A percentile compares a stretch with the other conserved stretches of the same genome.
Evolutionary conservation across 2,888 invertebrate species (phyloP).

Genomic region (Glomeris marginata): DNA sequence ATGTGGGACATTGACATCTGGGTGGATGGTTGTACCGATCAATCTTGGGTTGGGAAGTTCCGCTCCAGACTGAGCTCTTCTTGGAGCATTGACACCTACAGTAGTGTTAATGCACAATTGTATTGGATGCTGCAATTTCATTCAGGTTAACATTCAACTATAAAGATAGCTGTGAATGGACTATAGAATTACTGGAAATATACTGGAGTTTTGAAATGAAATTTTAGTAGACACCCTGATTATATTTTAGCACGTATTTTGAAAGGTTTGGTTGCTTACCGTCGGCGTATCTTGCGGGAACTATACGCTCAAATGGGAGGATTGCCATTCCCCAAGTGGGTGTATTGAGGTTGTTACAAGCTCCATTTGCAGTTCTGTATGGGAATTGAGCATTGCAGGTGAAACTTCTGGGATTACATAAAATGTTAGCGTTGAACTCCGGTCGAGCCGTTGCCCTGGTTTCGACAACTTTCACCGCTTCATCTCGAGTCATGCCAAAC

Average conservation of each 20-base stretch:
- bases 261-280: too few species aligned
- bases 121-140: background rate
- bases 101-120: background rate
- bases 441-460: background rate
- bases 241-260: slow-evolving; percentile 1
- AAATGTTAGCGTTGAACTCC: slow-evolving; percentile 1
- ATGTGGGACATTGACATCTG: slow-evolving; percentile 42
- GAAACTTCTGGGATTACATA: background rate
- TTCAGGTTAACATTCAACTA: too few species aligned
- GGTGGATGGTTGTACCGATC: slow-evolving; percentile 52
- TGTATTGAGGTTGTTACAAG: slow-evolving; percentile 66
- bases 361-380: slow-evolving; percentile 73
- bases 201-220: too few species aligned
- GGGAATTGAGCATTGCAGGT: background rate
- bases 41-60: slow-evolving; percentile 57
- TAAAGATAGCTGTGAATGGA: too few species aligned
- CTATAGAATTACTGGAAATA: too few species aligned
- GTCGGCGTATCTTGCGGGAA: slow-evolving; percentile 68
- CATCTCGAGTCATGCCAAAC: background rate
- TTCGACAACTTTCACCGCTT: background rate
- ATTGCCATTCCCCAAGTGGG: slow-evolving; percentile 68
- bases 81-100: slow-evolving; percentile 25
- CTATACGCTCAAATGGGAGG: slow-evolving; percentile 63
- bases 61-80: slow-evolving; percentile 32
- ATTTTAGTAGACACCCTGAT: too few species aligned